These are phyloP conservation scores for Megalonaias nervosa DNA, from an alignment of 1,140 invertebrate species.

Conservation along the genomic window DNA sequence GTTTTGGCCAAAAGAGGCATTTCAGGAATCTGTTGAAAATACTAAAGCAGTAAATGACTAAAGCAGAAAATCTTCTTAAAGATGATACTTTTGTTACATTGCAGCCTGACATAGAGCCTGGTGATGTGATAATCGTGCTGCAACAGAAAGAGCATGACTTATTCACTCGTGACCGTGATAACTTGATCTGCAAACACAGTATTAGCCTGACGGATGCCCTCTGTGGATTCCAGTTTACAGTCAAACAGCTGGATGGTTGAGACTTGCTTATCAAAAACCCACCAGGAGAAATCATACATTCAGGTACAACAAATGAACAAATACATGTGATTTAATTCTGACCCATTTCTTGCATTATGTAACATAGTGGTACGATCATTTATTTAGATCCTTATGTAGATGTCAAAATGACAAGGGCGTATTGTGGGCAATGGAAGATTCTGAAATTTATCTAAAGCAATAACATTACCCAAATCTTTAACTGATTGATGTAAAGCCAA, in stretches of 20 bases:
- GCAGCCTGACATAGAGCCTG: slow-evolving; percentile 89
- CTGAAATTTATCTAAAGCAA: slow-evolving; percentile 1
- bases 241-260: slow-evolving; percentile 93
- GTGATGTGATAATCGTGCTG: slow-evolving; percentile 96
- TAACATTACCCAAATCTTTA: too few relatives aligned
- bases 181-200: slow-evolving; percentile 85
- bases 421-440: not conserved
- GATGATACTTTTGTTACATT: slow-evolving; percentile 27
- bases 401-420: not conserved
- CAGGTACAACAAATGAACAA: slow-evolving; percentile 74
- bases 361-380: too few relatives aligned
- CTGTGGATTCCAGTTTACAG: slow-evolving; percentile 95
- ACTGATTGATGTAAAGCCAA: too few relatives aligned
- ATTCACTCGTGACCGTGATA: slow-evolving; percentile 87
- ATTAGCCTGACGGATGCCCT: slow-evolving; percentile 94
- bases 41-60: slow-evolving; percentile 79
- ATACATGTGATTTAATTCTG: not conserved
- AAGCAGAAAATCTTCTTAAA: not conserved
- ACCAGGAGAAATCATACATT: slow-evolving; percentile 88
- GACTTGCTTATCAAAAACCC: slow-evolving; percentile 88
- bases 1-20: slow-evolving; percentile 85
- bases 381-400: too few relatives aligned
- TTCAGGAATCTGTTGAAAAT: slow-evolving; percentile 80
- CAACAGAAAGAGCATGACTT: slow-evolving; percentile 93
- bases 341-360: too few relatives aligned